Evolutionary conservation across 2,888 invertebrate species (phyloP).

Genomic region (Agrochola lychnidis): DNA sequence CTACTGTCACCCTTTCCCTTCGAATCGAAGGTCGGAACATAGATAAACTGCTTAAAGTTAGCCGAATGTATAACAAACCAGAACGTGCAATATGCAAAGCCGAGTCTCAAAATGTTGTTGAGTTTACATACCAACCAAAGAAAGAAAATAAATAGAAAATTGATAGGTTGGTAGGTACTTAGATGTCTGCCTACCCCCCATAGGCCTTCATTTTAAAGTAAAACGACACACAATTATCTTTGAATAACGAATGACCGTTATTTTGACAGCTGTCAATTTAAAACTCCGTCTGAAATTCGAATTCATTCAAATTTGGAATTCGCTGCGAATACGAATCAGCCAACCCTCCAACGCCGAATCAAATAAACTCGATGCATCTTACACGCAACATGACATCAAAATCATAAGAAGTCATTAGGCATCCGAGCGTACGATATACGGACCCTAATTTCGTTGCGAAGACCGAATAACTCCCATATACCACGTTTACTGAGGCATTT

Average conservation of each 20-base stretch:
- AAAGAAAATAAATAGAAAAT: not conserved
- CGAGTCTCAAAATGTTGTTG: not conserved
- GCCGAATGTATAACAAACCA: not conserved
- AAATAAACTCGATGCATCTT: conserved; percentile 82
- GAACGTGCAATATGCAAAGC: not conserved
- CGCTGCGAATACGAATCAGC: conserved; percentile 71
- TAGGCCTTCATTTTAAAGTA: conserved; percentile 49
- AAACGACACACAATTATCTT: conserved; percentile 60
- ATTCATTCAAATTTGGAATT: conserved; percentile 69
- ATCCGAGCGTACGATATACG: conserved; percentile 81
- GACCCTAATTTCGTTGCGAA: conserved; percentile 85
- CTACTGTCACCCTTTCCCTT: not conserved
- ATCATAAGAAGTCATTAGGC: conserved; percentile 90
- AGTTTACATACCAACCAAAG: conserved; percentile 11
- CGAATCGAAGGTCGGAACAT: not conserved
- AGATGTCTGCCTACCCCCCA: conserved; percentile 26
- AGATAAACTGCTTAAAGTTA: not conserved
- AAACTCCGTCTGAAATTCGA: conserved; percentile 54
- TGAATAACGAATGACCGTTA: conserved; percentile 66
- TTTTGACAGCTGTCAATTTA: conserved; percentile 67
- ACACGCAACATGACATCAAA: conserved; percentile 87
- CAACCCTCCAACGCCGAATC: conserved; percentile 79
- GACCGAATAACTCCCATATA: conserved; percentile 82
- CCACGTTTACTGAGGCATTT: conserved; percentile 83
- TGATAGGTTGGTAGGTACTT: not conserved